phyloP scores from a whole-genome alignment of 2,888 invertebrate genomes.

The Leptopterna dolabrata region DNA sequence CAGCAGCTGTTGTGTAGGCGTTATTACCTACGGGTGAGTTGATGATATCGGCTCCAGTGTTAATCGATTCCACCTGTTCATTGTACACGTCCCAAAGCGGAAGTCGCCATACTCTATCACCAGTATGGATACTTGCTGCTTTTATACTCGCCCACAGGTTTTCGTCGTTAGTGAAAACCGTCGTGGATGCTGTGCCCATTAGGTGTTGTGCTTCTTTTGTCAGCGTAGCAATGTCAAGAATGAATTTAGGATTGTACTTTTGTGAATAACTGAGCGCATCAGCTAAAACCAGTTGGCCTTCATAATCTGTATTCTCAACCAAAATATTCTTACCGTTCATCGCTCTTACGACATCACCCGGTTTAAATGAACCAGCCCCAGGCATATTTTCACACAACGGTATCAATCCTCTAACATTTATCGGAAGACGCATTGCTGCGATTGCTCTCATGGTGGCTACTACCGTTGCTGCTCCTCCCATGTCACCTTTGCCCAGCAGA shows the following conservation, averaged over 20 bases:
- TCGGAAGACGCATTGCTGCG: conserved; percentile 76
- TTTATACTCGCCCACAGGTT: conserved; percentile 76
- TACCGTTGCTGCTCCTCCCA: conserved; percentile 85
- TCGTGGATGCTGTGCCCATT: conserved; percentile 77
- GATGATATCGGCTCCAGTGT: conserved; percentile 53
- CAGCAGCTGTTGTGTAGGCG: conserved; percentile 77
- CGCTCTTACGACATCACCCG: conserved; percentile 81
- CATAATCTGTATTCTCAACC: conserved; percentile 81
- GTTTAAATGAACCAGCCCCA: conserved; percentile 80
- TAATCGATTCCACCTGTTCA: conserved; percentile 42
- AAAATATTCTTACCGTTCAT: conserved; percentile 82
- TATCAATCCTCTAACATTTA: conserved; percentile 80
- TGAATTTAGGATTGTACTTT: conserved; percentile 77
- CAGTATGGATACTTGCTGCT: conserved; percentile 77
- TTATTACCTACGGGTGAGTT: conserved; percentile 41
- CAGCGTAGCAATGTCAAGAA: conserved; percentile 84
- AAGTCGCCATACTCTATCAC: conserved; percentile 86
- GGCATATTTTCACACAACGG: conserved; percentile 86
- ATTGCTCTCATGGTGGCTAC: conserved; percentile 83
- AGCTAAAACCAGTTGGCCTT: conserved; percentile 81
- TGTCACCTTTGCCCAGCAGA: conserved; percentile 82
- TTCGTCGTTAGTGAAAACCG: conserved; percentile 81
- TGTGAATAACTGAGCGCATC: conserved; percentile 85
- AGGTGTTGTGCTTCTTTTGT: conserved; percentile 77
- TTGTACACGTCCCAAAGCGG: conserved; percentile 70